Evolutionary conservation across 2,113 vertebrate genomes (phyloP).

Genomic region (Antigone vipio): DNA sequence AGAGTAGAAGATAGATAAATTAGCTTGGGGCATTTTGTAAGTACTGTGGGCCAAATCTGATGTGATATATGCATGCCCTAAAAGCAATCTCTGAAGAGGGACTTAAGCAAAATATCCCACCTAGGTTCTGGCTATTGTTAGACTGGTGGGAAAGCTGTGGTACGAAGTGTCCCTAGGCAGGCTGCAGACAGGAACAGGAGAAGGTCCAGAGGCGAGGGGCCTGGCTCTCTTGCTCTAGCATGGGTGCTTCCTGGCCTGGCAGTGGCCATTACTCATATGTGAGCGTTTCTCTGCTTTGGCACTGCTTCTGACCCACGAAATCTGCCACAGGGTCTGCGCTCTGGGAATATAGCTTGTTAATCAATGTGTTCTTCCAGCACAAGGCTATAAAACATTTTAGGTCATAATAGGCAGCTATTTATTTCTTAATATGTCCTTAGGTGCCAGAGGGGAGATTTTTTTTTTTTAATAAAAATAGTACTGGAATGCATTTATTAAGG

Average conservation of each 20-base stretch:
- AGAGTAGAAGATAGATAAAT: neutral
- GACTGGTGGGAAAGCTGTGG: neutral
- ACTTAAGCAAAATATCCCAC: neutral
- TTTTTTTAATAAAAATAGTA: neutral
- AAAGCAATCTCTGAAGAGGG: neutral
- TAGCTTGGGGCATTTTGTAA: neutral
- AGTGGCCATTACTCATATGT: neutral
- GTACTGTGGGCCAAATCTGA: neutral
- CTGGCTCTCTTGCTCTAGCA: neutral
- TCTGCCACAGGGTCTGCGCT: neutral
- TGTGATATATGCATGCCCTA: neutral
- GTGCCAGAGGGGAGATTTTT: neutral
- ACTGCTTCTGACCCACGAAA: neutral
- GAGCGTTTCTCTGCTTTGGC: neutral
- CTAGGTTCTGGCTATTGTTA: neutral
- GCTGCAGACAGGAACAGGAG: neutral
- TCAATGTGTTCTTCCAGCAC: neutral
- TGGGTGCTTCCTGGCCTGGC: neutral
- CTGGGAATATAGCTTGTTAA: constrained; percentile 5
- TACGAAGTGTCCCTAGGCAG: neutral
- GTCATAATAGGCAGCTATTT: constrained; percentile 7
- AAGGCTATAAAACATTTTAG: neutral
- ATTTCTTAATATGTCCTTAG: neutral
- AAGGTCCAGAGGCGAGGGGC: neutral
- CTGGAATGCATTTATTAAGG: constrained; percentile 15